Conservation (phyloP, 92 coral and sea anemone genomes). For the Diadumene lineata region DNA sequence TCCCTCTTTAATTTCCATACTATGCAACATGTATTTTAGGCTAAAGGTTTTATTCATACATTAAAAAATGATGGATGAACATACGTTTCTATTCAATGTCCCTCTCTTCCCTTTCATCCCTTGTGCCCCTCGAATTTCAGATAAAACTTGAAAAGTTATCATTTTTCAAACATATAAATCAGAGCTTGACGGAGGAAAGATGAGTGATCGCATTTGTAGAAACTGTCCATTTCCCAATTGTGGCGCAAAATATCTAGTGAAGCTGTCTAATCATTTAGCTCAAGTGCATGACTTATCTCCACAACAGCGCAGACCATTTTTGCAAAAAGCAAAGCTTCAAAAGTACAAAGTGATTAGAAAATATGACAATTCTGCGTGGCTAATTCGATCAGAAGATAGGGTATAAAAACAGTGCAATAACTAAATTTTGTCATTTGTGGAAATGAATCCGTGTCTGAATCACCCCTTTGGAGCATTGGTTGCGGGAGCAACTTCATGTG, state of each 20-base stretch:
- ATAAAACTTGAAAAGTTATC: neutral
- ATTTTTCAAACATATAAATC: neutral
- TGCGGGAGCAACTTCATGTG: conserved; percentile 30
- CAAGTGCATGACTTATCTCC: conserved; percentile 29
- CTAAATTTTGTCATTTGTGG: conserved; percentile 13
- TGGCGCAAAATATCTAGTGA: conserved; percentile 39
- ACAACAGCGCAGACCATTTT: conserved; percentile 20
- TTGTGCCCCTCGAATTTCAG: neutral
- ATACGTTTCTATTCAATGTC: neutral
- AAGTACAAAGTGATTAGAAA: conserved; percentile 14
- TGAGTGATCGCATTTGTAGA: conserved; percentile 3
- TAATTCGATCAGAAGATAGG: too few relatives aligned
- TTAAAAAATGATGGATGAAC: too few relatives aligned
- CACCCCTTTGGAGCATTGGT: conserved; percentile 43
- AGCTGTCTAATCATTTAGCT: conserved; percentile 41
- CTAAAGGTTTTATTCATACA: too few relatives aligned
- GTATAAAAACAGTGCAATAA: neutral
- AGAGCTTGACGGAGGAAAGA: too few relatives aligned
- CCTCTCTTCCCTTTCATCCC: conserved; percentile 12
- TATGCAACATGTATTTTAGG: too few relatives aligned
- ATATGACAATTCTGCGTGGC: too few relatives aligned
- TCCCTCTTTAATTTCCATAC: too few relatives aligned
- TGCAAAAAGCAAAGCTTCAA: conserved; percentile 38
- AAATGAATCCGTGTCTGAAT: conserved; percentile 32
- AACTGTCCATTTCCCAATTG: conserved; percentile 37